Evolutionary conservation across 2,888 invertebrate genomes (phyloP).

Genomic region (Thereva unica): DNA sequence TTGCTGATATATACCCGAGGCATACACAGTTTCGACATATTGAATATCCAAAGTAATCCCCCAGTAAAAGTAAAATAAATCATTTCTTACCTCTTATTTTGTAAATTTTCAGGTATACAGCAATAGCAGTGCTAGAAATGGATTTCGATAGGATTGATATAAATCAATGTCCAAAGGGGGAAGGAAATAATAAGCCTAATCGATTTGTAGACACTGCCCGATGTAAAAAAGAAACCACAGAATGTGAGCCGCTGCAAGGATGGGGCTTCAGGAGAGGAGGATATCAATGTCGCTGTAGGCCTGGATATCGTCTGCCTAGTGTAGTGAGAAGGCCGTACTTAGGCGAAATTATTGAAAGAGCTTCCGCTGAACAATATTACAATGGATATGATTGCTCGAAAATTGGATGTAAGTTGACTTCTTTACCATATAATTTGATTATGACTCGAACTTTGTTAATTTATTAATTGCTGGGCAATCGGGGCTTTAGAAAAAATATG

Average conservation of each 20-base stretch:
- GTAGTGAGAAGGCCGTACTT: conserved; percentile 87
- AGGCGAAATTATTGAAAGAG: conserved; percentile 91
- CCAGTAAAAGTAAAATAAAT: conserved; percentile 42
- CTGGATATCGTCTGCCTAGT: conserved; percentile 84
- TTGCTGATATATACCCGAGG: conserved; percentile 92
- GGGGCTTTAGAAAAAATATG: too few species aligned
- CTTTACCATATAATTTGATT: neutral
- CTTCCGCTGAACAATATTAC: conserved; percentile 90
- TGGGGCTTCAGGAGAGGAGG: conserved; percentile 96
- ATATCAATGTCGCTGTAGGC: conserved; percentile 91
- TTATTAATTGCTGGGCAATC: too few species aligned
- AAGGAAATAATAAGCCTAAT: conserved; percentile 88
- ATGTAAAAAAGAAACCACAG: conserved; percentile 89
- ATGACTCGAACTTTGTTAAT: too few species aligned
- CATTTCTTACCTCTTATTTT: neutral
- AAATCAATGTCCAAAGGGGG: conserved; percentile 91
- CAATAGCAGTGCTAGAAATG: conserved; percentile 90
- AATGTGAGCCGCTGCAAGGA: conserved; percentile 95
- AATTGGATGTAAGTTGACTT: conserved; percentile 79
- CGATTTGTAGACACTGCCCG: conserved; percentile 85
- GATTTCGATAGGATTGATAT: conserved; percentile 96
- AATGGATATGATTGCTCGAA: conserved; percentile 87
- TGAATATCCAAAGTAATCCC: conserved; percentile 82
- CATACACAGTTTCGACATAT: conserved; percentile 92
- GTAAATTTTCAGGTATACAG: conserved; percentile 73